Conservation (phyloP, 2,113 vertebrate genomes). For the Pachyramphus minor region DNA sequence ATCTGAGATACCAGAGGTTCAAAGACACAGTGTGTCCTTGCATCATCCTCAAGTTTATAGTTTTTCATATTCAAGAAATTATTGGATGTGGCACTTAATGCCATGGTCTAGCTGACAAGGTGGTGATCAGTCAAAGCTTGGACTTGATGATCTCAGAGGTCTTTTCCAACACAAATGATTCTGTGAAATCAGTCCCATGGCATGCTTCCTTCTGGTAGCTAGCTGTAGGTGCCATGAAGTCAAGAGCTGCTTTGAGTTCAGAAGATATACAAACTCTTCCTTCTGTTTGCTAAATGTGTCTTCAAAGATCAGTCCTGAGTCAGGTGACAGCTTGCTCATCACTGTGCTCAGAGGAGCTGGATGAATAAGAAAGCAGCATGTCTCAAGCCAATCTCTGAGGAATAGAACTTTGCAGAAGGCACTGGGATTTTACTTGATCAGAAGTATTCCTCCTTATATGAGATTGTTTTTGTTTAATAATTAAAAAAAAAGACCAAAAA, state of each 20-base stretch:
- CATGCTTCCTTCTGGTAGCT: not conserved
- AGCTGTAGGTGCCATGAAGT: not conserved
- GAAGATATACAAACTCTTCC: not conserved
- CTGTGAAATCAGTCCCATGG: not conserved
- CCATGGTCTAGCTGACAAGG: not conserved
- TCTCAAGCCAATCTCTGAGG: not conserved
- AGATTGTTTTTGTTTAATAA: not conserved
- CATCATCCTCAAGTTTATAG: not conserved
- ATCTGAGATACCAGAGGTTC: not conserved
- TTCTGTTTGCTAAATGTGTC: not conserved
- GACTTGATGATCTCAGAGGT: not conserved
- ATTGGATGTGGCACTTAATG: not conserved
- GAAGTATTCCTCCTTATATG: not conserved
- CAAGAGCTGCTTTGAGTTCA: not conserved
- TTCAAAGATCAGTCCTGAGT: not conserved
- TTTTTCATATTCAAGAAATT: not conserved
- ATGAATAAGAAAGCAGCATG: fast-evolving
- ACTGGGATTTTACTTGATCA: not conserved
- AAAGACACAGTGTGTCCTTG: not conserved
- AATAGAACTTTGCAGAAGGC: not conserved
- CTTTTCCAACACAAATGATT: not conserved
- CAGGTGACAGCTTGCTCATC: not conserved
- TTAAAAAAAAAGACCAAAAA: not conserved
- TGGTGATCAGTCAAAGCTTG: not conserved
- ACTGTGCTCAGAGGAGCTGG: not conserved